phyloP scores from a whole-genome alignment of 2,797 vertebrate genomes.

The Chloroceryle amazona region DNA sequence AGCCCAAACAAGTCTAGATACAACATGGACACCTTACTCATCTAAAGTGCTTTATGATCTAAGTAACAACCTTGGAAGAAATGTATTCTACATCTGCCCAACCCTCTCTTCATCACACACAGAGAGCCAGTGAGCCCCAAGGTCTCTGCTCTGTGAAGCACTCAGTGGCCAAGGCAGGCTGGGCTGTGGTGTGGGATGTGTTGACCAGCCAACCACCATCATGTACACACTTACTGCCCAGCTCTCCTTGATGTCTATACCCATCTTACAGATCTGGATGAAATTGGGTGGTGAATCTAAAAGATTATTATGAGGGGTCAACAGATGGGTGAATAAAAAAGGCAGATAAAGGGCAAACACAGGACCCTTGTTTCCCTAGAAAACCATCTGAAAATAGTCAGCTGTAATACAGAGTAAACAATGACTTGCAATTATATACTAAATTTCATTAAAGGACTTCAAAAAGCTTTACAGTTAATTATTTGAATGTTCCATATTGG shows the following conservation, averaged over 20 bases:
- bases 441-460: not conserved
- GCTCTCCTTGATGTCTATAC: not conserved
- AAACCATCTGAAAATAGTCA: not conserved
- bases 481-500: not conserved
- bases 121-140: not conserved
- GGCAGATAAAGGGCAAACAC: not conserved
- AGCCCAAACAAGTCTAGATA: not conserved
- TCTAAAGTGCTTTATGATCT: not conserved
- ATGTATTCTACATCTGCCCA: not conserved
- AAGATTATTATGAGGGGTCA: not conserved
- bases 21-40: not conserved
- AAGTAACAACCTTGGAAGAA: not conserved
- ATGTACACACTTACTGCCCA: accelerated
- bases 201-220: not conserved
- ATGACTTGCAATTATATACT: not conserved
- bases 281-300: not conserved
- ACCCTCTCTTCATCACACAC: not conserved
- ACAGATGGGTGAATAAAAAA: not conserved
- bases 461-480: not conserved
- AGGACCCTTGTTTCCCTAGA: not conserved
- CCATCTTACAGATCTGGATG: not conserved
- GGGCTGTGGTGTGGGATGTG: accelerated
- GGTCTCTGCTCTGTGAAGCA: not conserved
- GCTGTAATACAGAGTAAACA: not conserved
- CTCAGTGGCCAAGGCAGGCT: not conserved